phyloP scores from a whole-genome alignment of 2,113 vertebrate genomes.

The Myrmecobius fasciatus region DNA sequence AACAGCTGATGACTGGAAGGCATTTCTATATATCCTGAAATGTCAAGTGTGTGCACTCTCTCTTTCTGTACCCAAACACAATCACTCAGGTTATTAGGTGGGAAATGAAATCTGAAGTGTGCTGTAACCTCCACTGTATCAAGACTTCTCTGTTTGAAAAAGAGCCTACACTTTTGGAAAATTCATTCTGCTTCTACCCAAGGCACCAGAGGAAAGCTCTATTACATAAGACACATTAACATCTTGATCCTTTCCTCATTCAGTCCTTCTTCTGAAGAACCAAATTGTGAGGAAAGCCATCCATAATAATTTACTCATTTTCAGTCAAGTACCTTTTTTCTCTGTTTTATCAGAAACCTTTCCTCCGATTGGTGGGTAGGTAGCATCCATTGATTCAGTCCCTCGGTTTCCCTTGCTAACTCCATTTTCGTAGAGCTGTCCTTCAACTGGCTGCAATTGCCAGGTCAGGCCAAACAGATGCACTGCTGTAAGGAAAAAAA shows the following conservation, averaged over 20 bases:
- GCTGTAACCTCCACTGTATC: constrained; percentile 61
- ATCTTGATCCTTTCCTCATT: constrained; percentile 52
- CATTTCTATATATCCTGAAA: constrained; percentile 57
- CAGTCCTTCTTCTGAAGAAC: constrained; percentile 45
- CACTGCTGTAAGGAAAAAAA: constrained; percentile 90
- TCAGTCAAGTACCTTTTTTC: constrained; percentile 87
- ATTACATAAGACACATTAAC: constrained; percentile 60
- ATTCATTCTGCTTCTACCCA: constrained; percentile 69
- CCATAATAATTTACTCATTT: constrained; percentile 63
- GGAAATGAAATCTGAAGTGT: constrained; percentile 69
- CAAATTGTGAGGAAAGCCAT: constrained; percentile 62
- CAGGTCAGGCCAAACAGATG: constrained; percentile 99
- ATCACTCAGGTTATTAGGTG: constrained; percentile 63
- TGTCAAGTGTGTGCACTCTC: constrained; percentile 57
- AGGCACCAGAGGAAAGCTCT: constrained; percentile 60
- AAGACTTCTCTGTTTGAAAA: constrained; percentile 76
- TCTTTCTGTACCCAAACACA: constrained; percentile 50
- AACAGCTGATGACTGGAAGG: constrained; percentile 47
- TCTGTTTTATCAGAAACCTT: constrained; percentile 91
- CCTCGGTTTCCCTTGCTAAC: constrained; percentile 92
- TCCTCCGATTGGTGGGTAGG: constrained; percentile 91
- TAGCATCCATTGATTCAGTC: constrained; percentile 88
- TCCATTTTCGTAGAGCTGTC: constrained; percentile 97
- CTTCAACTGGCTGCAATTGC: constrained; percentile 95
- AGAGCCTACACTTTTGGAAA: constrained; percentile 69